phyloP scores from a whole-genome alignment of 1,140 invertebrate genomes.

The Schmidtea mediterranea region DNA sequence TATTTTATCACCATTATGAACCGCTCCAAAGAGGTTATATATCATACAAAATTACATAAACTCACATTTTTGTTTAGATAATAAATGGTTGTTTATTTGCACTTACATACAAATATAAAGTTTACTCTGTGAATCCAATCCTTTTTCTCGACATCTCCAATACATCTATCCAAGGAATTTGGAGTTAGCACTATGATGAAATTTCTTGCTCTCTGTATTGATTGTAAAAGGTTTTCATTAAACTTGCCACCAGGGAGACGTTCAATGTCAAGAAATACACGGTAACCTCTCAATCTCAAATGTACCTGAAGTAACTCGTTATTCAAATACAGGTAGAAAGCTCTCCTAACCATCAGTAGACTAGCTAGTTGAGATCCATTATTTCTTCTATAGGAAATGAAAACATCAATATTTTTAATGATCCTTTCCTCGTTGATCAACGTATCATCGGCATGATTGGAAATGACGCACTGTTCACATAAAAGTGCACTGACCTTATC shows the following conservation, averaged over 20 bases:
- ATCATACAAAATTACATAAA: no score
- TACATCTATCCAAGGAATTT: slow-evolving; percentile 67
- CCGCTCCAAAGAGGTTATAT: no score
- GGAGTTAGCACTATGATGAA: slow-evolving; percentile 84
- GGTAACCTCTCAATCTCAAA: slow-evolving; percentile 54
- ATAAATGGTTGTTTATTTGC: no score
- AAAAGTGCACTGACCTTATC: no score
- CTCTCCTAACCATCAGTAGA: slow-evolving; percentile 16
- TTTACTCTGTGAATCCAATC: slow-evolving; percentile 92
- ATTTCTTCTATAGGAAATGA: slow-evolving; percentile 83
- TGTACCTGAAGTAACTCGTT: slow-evolving; percentile 72
- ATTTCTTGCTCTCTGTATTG: slow-evolving; percentile 77
- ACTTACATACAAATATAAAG: no score
- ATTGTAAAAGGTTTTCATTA: slow-evolving; percentile 81
- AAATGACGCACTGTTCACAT: no score
- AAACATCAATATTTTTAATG: slow-evolving; percentile 41
- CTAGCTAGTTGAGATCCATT: slow-evolving; percentile 87
- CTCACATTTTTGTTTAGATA: no score
- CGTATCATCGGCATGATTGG: no score
- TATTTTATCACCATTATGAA: no score
- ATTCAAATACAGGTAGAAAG: slow-evolving; percentile 31
- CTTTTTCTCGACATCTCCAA: slow-evolving; percentile 65
- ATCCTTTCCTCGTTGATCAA: neutral
- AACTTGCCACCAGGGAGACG: slow-evolving; percentile 45
- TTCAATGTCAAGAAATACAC: slow-evolving; percentile 27